These are phyloP conservation scores for Capitulum mitella DNA, from an alignment of 2,888 invertebrate species.

Conservation along the genomic window DNA sequence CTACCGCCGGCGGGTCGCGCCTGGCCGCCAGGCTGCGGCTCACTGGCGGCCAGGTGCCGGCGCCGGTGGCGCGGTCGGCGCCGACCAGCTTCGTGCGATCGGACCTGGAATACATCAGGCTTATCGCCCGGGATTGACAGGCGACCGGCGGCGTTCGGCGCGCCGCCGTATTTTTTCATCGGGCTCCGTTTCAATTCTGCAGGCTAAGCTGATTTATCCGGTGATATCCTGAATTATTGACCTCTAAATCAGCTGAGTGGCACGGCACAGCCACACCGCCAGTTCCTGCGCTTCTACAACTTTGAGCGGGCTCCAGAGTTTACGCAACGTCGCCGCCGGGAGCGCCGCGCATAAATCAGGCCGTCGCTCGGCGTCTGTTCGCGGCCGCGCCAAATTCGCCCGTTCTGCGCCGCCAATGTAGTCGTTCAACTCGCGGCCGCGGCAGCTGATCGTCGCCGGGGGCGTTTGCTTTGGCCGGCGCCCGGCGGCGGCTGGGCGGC, in stretches of 20 bases:
- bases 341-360: not conserved
- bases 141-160: not conserved
- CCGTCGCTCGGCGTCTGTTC: not conserved
- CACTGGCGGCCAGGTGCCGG: too few relatives aligned
- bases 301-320: not conserved
- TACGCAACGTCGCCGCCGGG: not conserved
- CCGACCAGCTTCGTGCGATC: too few relatives aligned
- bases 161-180: not conserved
- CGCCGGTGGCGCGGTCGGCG: too few relatives aligned
- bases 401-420: not conserved
- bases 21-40: too few relatives aligned
- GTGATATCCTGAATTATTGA: not conserved
- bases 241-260: not conserved
- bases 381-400: not conserved
- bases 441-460: not conserved
- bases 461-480: not conserved
- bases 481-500: not conserved
- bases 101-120: not conserved
- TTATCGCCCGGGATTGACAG: not conserved
- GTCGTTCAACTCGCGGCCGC: not conserved
- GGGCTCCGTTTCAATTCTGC: not conserved
- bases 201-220: not conserved
- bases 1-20: too few relatives aligned
- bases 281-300: too few relatives aligned
- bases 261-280: too few relatives aligned